Percentiles rank a stretch among this genome's conserved stretches.
Conservation (phyloP, 2,888 invertebrate genomes). For the Cerastis leucographa region DNA sequence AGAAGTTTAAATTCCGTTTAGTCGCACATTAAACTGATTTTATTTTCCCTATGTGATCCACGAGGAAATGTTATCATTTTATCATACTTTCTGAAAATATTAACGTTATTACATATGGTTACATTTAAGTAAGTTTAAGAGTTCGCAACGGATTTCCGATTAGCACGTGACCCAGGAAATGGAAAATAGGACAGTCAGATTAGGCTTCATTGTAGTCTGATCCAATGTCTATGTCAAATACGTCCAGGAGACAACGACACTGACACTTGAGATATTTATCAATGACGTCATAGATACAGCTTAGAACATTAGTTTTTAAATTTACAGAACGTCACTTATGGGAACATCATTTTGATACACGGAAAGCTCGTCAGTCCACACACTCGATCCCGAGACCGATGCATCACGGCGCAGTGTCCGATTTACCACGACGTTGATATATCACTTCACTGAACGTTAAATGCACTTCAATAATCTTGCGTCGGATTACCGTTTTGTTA, state of each 20-base stretch:
- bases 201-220: neutral
- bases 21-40: neutral
- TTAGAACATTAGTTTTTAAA: conserved; percentile 13
- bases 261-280: conserved; percentile 33
- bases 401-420: conserved; percentile 72
- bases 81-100: neutral
- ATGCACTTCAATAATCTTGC: conserved; percentile 71
- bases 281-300: conserved; percentile 45
- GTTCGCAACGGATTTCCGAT: conserved; percentile 16
- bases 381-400: conserved; percentile 65
- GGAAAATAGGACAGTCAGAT: neutral
- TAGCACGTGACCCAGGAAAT: conserved; percentile 44
- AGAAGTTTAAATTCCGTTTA: neutral
- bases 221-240: conserved; percentile 30
- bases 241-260: conserved; percentile 7
- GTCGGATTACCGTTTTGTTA: conserved; percentile 70
- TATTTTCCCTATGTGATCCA: neutral
- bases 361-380: conserved; percentile 58
- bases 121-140: neutral
- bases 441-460: conserved; percentile 85
- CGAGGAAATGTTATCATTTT: neutral
- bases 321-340: conserved; percentile 61
- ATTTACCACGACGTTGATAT: conserved; percentile 73
- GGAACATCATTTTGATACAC: conserved; percentile 48
- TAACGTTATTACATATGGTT: neutral